phyloP scores from a whole-genome alignment of 1,140 invertebrate species.

The Alviniconcha marisindica region DNA sequence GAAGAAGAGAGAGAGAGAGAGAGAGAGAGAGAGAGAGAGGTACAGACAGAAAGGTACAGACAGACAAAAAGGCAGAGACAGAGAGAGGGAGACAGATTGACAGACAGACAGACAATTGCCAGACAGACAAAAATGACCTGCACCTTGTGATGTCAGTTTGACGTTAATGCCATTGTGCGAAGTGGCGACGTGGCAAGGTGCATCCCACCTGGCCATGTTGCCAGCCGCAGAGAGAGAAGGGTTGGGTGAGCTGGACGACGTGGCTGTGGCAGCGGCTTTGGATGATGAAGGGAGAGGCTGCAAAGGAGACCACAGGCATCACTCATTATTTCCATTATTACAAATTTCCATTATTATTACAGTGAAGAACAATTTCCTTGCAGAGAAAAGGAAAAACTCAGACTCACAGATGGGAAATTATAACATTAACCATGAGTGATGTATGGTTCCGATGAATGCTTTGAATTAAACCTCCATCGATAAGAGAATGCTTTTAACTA shows the following conservation, averaged over 20 bases:
- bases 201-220: not conserved
- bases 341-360: too few species aligned
- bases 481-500: too few species aligned
- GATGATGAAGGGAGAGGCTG: conserved; percentile 37
- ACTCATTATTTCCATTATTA: too few species aligned
- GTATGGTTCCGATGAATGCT: too few species aligned
- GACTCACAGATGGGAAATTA: too few species aligned
- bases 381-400: too few species aligned
- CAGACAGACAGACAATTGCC: not conserved
- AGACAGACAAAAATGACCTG: not conserved
- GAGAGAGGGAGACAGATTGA: not conserved
- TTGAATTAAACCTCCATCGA: too few species aligned
- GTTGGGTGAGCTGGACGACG: not conserved
- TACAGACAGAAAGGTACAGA: not conserved
- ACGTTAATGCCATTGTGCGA: conserved; percentile 36
- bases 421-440: too few species aligned
- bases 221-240: not conserved
- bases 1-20: not conserved
- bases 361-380: too few species aligned
- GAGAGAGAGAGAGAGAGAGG: not conserved
- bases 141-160: conserved; percentile 35
- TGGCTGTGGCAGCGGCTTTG: conserved; percentile 22
- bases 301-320: too few species aligned
- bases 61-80: not conserved
- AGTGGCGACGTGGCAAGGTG: not conserved